Conservation (phyloP, 2,113 vertebrate genomes). For the Antigone vipio region DNA sequence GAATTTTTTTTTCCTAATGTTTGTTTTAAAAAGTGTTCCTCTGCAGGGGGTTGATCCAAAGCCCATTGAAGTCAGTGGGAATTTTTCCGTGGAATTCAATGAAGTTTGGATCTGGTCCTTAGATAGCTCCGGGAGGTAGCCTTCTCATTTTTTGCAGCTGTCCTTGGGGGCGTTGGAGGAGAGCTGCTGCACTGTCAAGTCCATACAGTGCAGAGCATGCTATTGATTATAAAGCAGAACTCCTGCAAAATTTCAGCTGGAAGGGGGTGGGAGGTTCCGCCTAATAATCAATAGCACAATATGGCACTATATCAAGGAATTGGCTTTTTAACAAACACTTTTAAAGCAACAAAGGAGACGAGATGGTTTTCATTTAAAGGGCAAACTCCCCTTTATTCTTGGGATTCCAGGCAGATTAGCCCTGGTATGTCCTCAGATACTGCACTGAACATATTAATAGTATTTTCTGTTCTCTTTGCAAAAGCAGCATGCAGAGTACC, state of each 20-base stretch:
- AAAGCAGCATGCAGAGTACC: background rate
- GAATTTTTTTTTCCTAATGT: slow-evolving; percentile 13
- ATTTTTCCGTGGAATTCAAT: slow-evolving; percentile 58
- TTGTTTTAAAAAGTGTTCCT: slow-evolving; percentile 62
- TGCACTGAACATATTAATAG: background rate
- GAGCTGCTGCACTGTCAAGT: slow-evolving; percentile 20
- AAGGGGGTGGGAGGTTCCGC: slow-evolving; percentile 9
- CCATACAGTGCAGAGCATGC: background rate
- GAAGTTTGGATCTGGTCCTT: slow-evolving; percentile 51
- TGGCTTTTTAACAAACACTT: slow-evolving; percentile 57
- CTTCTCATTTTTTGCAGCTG: slow-evolving; percentile 63
- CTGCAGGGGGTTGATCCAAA: slow-evolving; percentile 37
- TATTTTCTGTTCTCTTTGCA: background rate
- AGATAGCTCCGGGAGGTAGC: slow-evolving; percentile 48
- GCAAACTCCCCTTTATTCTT: slow-evolving; percentile 15
- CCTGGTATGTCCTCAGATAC: background rate
- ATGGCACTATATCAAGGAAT: slow-evolving; percentile 16
- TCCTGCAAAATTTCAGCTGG: slow-evolving; percentile 55
- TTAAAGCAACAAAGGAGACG: slow-evolving; percentile 19
- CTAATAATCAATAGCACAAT: slow-evolving; percentile 63
- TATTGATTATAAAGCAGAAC: slow-evolving; percentile 54
- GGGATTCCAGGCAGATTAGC: slow-evolving; percentile 44
- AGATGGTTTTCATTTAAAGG: slow-evolving; percentile 61
- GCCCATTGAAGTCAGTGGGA: slow-evolving; percentile 66
- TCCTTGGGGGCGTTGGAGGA: slow-evolving; percentile 39